phyloP scores from a whole-genome alignment of 2,888 invertebrate genomes.

The Tridacna crocea region DNA sequence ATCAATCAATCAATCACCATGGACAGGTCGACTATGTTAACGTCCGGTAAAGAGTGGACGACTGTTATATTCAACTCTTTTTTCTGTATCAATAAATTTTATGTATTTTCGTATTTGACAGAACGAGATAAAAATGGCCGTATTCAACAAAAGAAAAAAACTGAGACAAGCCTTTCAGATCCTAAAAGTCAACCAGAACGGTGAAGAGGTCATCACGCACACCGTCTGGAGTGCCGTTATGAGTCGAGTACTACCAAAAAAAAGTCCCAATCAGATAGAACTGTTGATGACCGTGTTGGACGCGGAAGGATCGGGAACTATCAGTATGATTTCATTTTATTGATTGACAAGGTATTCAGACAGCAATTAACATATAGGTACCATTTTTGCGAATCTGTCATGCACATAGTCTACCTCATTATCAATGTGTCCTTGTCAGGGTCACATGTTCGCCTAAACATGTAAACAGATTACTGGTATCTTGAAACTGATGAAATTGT shows the following conservation, averaged over 20 bases:
- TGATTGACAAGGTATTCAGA: not conserved
- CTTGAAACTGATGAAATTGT: no score
- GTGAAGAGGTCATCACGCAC: conserved; percentile 75
- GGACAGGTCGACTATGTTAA: no score
- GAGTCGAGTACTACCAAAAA: conserved; percentile 76
- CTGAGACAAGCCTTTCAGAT: conserved; percentile 84
- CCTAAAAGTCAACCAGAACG: conserved; percentile 71
- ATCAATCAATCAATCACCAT: no score
- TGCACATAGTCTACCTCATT: no score
- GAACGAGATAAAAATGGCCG: conserved; percentile 80
- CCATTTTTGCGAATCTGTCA: no score
- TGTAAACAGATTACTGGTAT: no score
- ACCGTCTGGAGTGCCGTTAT: conserved; percentile 82
- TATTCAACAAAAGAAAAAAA: conserved; percentile 82
- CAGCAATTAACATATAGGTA: no score
- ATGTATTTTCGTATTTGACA: conserved; percentile 39
- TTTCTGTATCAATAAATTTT: no score
- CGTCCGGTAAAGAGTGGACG: no score
- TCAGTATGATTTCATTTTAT: conserved; percentile 63
- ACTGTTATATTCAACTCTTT: no score
- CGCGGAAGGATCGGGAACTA: conserved; percentile 75
- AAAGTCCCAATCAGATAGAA: conserved; percentile 77
- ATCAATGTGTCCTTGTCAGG: no score
- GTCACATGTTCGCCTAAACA: no score
- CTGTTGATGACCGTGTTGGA: conserved; percentile 84